Evolutionary conservation across 2,888 invertebrate species (phyloP).

Genomic region (Polia nebulosa): DNA sequence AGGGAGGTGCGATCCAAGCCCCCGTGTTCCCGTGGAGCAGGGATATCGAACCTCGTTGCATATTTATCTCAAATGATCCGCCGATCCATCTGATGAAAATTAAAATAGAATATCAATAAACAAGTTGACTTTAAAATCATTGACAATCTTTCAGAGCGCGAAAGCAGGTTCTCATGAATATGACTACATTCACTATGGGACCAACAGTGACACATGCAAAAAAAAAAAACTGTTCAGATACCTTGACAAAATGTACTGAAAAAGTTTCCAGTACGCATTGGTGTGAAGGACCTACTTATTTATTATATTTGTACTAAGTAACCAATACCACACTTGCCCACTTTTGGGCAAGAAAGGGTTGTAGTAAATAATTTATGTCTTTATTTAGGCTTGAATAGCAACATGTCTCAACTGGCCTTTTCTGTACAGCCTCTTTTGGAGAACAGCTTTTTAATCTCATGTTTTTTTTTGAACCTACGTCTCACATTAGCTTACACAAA

Average conservation of each 20-base stretch:
- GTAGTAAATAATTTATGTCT: background rate
- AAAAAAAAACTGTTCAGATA: too few relatives aligned
- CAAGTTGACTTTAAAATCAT: background rate
- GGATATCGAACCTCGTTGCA: conserved; percentile 91
- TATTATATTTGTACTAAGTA: background rate
- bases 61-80: conserved; percentile 90
- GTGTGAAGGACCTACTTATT: background rate
- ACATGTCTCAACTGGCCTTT: background rate
- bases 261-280: background rate
- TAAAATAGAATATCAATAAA: background rate
- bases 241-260: background rate
- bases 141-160: background rate
- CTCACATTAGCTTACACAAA: conserved; percentile 1
- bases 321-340: background rate
- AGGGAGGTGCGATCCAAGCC: conserved; percentile 91
- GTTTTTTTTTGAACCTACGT: background rate
- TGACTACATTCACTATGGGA: background rate
- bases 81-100: conserved; percentile 88
- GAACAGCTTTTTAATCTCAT: background rate
- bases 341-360: background rate
- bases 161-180: background rate
- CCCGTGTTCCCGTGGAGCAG: conserved; percentile 92
- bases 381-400: background rate
- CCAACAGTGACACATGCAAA: too few relatives aligned
- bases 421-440: background rate